Evolutionary conservation across 1,140 invertebrate species (phyloP).

Genomic region (Watersipora subatra): DNA sequence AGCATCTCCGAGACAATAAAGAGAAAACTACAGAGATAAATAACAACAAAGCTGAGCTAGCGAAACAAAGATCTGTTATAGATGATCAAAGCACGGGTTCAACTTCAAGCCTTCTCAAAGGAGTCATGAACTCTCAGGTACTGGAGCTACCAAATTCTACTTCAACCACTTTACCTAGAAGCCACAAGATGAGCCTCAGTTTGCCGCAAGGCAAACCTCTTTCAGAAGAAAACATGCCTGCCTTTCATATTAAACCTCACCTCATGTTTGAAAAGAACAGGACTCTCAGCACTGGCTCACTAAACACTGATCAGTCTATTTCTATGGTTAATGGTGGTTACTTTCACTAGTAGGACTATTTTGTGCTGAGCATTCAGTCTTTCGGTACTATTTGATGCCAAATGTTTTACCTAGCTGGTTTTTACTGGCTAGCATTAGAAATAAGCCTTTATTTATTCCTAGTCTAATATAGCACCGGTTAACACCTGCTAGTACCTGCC

Average conservation of each 20-base stretch:
- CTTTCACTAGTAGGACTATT: no score
- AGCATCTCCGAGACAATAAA: slow-evolving; percentile 44
- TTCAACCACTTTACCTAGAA: not conserved
- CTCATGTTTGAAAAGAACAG: not conserved
- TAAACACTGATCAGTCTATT: not conserved
- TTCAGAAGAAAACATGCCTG: no score
- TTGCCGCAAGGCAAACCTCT: not conserved
- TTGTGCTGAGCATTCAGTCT: no score
- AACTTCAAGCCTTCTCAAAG: not conserved
- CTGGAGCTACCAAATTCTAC: not conserved
- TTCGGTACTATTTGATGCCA: no score
- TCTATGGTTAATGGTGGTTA: not conserved
- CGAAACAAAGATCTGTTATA: not conserved
- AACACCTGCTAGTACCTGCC: no score
- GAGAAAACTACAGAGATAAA: slow-evolving; percentile 41
- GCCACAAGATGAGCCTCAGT: not conserved
- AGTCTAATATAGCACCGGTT: no score
- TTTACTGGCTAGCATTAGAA: no score
- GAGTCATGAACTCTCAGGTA: not conserved
- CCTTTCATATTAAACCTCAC: not conserved
- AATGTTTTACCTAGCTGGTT: no score
- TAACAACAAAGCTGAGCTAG: not conserved
- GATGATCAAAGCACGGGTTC: not conserved
- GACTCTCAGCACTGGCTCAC: not conserved
- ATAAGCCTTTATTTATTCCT: no score